Percentiles rank a stretch among this genome's conserved stretches.
phyloP scores from a whole-genome alignment of 2,797 vertebrate genomes.

The Sebastiscus albofasciatus region DNA sequence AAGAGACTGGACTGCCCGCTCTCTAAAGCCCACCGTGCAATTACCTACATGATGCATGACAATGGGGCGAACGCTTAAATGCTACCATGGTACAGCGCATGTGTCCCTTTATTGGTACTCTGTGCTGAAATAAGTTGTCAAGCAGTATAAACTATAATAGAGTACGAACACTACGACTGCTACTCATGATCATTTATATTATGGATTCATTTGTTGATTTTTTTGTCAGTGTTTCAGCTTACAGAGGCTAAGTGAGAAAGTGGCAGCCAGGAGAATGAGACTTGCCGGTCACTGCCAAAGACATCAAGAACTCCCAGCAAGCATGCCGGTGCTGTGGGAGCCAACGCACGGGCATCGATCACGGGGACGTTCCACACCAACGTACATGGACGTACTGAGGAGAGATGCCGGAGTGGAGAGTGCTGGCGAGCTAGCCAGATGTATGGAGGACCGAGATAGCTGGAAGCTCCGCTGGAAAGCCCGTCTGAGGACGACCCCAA shows the following conservation, averaged over 20 bases:
- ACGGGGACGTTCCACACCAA: no score
- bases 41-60: conserved; percentile 35
- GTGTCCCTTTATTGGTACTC: not conserved
- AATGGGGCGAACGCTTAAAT: not conserved
- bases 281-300: no score
- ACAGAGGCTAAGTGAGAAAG: accelerated
- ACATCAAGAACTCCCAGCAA: no score
- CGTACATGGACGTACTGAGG: no score
- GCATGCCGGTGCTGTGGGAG: no score
- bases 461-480: no score
- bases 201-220: not conserved
- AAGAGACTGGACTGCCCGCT: conserved; percentile 33
- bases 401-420: no score
- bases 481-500: no score
- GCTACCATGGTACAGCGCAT: not conserved
- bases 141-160: not conserved
- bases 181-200: not conserved
- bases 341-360: no score
- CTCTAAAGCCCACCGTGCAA: conserved; percentile 20
- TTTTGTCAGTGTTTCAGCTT: not conserved
- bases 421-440: no score
- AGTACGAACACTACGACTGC: not conserved
- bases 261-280: no score
- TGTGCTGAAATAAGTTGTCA: not conserved
- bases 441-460: no score